phyloP scores from a whole-genome alignment of 2,113 vertebrate genomes.

The Myodes glareolus region DNA sequence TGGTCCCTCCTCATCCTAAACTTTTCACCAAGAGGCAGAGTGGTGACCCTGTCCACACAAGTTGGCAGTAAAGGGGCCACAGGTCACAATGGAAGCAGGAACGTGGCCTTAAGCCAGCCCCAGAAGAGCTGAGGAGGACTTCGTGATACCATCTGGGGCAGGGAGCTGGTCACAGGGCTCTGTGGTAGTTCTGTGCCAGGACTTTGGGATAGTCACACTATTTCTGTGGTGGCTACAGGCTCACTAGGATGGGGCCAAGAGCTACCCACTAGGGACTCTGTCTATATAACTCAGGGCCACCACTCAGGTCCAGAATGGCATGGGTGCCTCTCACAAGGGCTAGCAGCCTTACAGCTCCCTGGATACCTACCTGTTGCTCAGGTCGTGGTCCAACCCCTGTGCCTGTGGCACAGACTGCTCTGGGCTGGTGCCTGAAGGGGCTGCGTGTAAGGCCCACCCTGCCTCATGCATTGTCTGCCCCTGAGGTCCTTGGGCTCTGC shows the following conservation, averaged over 20 bases:
- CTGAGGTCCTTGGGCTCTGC: neutral
- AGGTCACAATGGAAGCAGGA: neutral
- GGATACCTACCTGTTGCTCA: neutral
- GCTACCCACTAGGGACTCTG: no score
- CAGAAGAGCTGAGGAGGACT: neutral
- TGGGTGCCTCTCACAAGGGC: neutral
- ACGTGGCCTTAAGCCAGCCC: neutral
- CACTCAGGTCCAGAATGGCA: neutral
- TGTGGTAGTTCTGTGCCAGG: neutral
- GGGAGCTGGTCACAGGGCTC: neutral
- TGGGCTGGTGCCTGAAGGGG: neutral
- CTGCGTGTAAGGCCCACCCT: neutral
- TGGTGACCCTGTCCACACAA: neutral
- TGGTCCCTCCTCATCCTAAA: rapidly evolving
- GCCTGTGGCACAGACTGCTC: neutral
- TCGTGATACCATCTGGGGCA: rapidly evolving
- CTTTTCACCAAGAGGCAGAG: neutral
- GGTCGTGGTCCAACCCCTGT: neutral
- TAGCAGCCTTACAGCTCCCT: neutral
- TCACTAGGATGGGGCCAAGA: neutral
- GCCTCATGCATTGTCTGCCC: rapidly evolving
- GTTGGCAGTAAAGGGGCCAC: neutral
- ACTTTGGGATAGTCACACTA: neutral
- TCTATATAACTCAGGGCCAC: neutral
- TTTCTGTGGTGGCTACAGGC: neutral